Conservation (phyloP, 2,888 invertebrate species). For the Drosophila rellima region DNA sequence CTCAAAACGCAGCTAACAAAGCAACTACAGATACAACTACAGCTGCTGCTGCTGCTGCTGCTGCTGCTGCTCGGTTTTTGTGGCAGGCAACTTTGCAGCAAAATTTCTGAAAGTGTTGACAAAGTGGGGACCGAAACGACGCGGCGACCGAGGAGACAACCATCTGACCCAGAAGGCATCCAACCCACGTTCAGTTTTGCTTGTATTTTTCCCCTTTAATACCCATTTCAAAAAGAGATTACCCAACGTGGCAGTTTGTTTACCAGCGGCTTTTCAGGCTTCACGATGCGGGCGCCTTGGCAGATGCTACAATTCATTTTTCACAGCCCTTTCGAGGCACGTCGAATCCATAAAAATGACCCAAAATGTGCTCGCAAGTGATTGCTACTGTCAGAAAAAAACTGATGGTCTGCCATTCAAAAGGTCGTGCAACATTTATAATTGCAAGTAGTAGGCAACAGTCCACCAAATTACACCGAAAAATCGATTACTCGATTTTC, state of each 20-base stretch:
- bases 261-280: constrained; percentile 12
- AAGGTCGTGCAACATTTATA: constrained; percentile 47
- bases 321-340: constrained; percentile 11
- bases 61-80: constrained; percentile 47
- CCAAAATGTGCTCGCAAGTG: constrained; percentile 14
- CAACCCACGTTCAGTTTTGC: constrained; percentile 2
- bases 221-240: constrained; percentile 61
- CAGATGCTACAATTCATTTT: constrained; percentile 16
- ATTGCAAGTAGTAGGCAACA: constrained; percentile 35
- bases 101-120: constrained; percentile 66
- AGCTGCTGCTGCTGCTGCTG: constrained; percentile 36
- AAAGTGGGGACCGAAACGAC: constrained; percentile 54
- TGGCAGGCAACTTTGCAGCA: constrained; percentile 45
- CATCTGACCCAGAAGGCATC: constrained; percentile 17
- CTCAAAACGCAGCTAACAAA: constrained; percentile 52
- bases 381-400: constrained; percentile 45
- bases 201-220: constrained; percentile 46
- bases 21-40: constrained; percentile 23
- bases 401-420: constrained; percentile 51
- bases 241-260: constrained; percentile 48
- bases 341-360: neutral
- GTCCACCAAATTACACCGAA: no score
- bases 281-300: neutral
- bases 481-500: no score
- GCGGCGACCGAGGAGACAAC: neutral